Evolutionary conservation across 2,888 invertebrate species (phyloP), one percentile per base, ranked within the genome.

Genomic region (Nycteola revayana): DNA sequence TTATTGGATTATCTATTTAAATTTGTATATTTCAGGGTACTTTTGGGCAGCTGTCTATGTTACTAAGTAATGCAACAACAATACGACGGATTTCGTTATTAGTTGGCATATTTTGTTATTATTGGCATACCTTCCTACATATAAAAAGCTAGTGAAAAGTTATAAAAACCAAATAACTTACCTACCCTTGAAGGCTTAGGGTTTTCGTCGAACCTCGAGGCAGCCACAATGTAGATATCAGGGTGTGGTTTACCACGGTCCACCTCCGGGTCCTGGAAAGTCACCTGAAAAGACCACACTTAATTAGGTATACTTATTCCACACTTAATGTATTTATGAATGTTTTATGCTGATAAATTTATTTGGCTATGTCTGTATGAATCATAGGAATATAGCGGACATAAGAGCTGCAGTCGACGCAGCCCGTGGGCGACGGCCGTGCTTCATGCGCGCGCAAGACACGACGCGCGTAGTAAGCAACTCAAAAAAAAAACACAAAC

Each of bases 191-290:
- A 74, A 0, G 93, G 90, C 5, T 78, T 70, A 0, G 94, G 93
- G 38, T 90, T 86, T 10, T 91, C 91, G 0, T 85, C 66, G 65
- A 97, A 97, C 20, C 95, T 81, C 1, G 82, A 68, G 0, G 95
- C 94, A 25, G 94, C 93, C 0, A 95, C 89, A 3, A 94, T 73
- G 62, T 95, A 98, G 24, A 95, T 93, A 65, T 97, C 96, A 0
- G 97, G 97, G 8, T 91, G 90, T 0, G 97, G 97, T 77, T 98
- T 98, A 0, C 96, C 95, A 6, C 90, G 75, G 51, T 92, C 91
- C 0, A 97, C 95, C 25, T 94, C 95, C 0, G 94, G 91, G 68
- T 98, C 97, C n/a, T 92, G 61, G 0, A 56, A 60, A 34, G 75
- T 69, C 0, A 85, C 80, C 84, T 84, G 28, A 0, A 10, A 30